phyloP scores from a whole-genome alignment of 2,797 vertebrate species.

The Chaenodraco wilsoni region DNA sequence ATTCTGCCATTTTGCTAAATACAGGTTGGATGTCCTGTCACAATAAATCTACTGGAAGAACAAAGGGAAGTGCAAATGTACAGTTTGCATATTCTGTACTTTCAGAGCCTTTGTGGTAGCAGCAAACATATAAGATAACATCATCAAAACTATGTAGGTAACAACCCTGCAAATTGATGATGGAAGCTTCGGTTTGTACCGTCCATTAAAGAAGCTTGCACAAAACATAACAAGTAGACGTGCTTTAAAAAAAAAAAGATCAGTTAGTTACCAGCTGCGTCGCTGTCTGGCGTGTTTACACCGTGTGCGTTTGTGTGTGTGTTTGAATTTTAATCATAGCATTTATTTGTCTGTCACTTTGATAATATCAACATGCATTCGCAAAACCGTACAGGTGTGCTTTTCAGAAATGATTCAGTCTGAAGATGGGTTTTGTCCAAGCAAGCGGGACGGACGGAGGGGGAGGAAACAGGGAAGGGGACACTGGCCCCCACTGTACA shows the following conservation, averaged over 20 bases:
- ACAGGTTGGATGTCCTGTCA: constrained; percentile 16
- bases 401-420: no score
- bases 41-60: constrained; percentile 1
- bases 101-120: neutral
- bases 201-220: neutral
- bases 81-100: neutral
- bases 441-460: no score
- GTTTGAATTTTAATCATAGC: no score
- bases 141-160: neutral
- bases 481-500: no score
- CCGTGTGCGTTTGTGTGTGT: no score
- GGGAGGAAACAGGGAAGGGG: no score
- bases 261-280: no score
- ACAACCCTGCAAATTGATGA: neutral
- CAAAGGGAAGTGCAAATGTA: neutral
- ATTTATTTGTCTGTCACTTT: no score
- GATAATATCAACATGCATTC: no score
- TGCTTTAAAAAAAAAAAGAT: neutral
- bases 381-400: no score
- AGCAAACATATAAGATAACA: neutral
- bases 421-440: no score
- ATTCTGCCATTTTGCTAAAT: constrained; percentile 18
- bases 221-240: neutral
- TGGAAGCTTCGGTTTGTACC: neutral
- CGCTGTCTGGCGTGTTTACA: no score